phyloP scores from a whole-genome alignment of 2,113 vertebrate genomes.

The Alaudala cheleensis region DNA sequence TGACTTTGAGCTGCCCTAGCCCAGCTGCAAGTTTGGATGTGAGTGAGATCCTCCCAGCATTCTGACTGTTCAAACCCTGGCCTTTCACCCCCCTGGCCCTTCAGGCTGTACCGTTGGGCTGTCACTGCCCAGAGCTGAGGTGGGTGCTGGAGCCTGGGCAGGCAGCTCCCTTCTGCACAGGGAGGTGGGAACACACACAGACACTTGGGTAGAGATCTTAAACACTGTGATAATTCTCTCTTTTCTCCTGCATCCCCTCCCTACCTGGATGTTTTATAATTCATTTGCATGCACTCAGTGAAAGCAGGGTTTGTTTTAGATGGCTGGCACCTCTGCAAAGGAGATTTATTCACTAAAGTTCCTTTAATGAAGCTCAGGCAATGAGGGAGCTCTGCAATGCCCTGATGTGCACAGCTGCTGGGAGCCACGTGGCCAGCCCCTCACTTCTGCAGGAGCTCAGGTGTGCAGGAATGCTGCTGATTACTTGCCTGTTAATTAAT shows the following conservation, averaged over 20 bases:
- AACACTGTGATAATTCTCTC: background rate
- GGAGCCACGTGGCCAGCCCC: background rate
- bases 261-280: background rate
- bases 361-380: conserved; percentile 33
- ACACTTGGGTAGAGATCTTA: background rate
- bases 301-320: conserved; percentile 24
- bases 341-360: conserved; percentile 44
- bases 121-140: background rate
- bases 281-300: background rate
- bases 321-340: conserved; percentile 54
- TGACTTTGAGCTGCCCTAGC: accelerated
- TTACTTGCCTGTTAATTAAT: conserved; percentile 29
- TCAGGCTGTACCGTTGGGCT: background rate
- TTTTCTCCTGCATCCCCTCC: background rate
- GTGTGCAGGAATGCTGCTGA: background rate
- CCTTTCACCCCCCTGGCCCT: background rate
- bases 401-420: background rate
- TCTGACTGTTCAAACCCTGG: background rate
- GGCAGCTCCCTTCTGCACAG: background rate
- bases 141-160: too few relatives aligned
- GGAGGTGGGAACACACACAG: background rate
- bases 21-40: background rate
- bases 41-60: background rate
- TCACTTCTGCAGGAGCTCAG: background rate
- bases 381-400: background rate